These are phyloP conservation scores for Cariama cristata DNA, from an alignment of 2,113 vertebrate genomes.

Conservation along the genomic window DNA sequence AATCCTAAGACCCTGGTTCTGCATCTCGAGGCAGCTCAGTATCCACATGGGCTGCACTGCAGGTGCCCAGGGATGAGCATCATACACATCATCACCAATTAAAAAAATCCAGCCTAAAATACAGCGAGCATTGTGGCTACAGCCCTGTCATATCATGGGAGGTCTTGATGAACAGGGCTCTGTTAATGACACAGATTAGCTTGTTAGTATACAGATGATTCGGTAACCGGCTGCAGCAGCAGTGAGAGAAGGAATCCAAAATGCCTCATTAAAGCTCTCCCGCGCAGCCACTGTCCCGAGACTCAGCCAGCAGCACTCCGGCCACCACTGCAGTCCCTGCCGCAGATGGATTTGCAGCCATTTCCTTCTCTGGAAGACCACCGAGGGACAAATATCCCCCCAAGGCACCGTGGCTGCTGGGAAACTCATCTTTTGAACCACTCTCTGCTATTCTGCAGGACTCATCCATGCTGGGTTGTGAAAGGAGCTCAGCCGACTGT, in stretches of 20 bases:
- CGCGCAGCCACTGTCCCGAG: fast-evolving
- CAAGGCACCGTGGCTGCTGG: fast-evolving
- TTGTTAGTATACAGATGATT: conserved; percentile 31
- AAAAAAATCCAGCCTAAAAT: not conserved
- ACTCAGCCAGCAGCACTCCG: not conserved
- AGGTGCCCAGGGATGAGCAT: not conserved
- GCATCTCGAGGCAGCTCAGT: not conserved
- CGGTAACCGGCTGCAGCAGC: fast-evolving
- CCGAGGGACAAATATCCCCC: not conserved
- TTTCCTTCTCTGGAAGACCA: not conserved
- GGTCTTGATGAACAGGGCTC: conserved; percentile 27
- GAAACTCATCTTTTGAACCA: not conserved
- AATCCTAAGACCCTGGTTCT: not conserved
- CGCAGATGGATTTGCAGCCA: not conserved
- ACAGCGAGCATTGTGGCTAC: not conserved
- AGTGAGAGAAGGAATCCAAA: not conserved
- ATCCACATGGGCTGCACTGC: not conserved
- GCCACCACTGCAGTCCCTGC: not conserved
- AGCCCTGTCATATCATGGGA: not conserved
- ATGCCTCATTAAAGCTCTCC: not conserved
- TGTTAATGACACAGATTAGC: conserved; percentile 43
- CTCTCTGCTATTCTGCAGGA: not conserved
- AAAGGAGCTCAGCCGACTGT: fast-evolving
- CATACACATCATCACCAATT: not conserved
- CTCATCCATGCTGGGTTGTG: not conserved